Evolutionary conservation across 2,888 invertebrate species (phyloP), one percentile per base, ranked within the genome.

Genomic region (Oligia latruncula): DNA sequence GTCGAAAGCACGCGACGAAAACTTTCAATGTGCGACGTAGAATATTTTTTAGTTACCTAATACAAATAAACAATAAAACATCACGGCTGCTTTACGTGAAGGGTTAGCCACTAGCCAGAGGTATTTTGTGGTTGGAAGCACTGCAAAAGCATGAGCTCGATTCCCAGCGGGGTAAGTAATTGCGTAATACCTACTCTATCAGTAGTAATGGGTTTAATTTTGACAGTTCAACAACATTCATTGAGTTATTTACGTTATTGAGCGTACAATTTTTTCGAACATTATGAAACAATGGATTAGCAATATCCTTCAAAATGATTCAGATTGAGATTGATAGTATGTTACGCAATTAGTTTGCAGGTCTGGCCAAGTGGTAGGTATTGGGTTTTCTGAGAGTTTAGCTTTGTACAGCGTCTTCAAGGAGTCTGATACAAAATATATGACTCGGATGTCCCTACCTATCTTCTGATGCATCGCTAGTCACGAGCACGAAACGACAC

Each of bases 1-100:
- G 60, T 84, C 80, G 67, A 80, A 79, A 29, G 62, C 62, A 62
- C 46, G 66, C 66, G 66, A 55, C 60, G 35, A 46, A 62, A 62
- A 62, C 83, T 29, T 29, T 29, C 29, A 29, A 29, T 29, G 29
- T 29, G 29, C 29, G 29, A 29, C 29, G 29, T 29, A 29, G 29
- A 29, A 29, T 29, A 29, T 29, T 29, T 29, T 29, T 29, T 29
- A 29, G 29, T 29, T 29, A 29, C 29, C 29, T 29, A 29, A 29
- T 29, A 29, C 29, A 29, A 29, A 29, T 29, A 46, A 23, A 66
- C 15, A 43, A 43, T 29, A 68, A 70, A 29, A 20, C 49, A 20
- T 20, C 20, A 52, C 20, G 4, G 6, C 49, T 13, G 40, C 23
- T 71, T n/a, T 60, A 17, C 1, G 11, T 11, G 5, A 35, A 58